Conservation (phyloP, 1,140 invertebrate genomes). For the Drosophila tristis region DNA sequence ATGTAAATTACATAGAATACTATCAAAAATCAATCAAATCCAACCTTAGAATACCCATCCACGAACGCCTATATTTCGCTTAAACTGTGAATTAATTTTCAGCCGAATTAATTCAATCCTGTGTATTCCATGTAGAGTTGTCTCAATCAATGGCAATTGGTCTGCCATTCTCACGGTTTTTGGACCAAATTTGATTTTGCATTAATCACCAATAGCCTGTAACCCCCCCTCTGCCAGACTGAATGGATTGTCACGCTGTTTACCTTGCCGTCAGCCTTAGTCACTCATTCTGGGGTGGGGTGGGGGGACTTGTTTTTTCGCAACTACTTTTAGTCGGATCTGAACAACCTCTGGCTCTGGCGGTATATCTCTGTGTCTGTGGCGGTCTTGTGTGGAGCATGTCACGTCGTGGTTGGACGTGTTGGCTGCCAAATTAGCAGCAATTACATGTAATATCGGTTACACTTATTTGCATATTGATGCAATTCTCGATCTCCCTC, state of each 20-base stretch:
- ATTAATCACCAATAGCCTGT: conserved; percentile 52
- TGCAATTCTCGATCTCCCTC: conserved; percentile 66
- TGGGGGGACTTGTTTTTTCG: conserved; percentile 53
- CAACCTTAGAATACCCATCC: too few species aligned
- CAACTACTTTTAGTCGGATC: conserved; percentile 55
- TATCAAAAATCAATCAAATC: too few species aligned
- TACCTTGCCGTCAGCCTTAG: conserved; percentile 75
- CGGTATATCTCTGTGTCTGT: too few species aligned
- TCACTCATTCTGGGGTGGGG: conserved; percentile 59
- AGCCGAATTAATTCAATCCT: conserved; percentile 4
- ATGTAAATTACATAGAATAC: too few species aligned
- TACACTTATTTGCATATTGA: conserved; percentile 81
- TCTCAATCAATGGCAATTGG: conserved; percentile 43
- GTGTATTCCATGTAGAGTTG: conserved; percentile 25
- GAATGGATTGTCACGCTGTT: conserved; percentile 65
- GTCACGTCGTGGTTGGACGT: conserved; percentile 76
- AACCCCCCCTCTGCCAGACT: conserved; percentile 2
- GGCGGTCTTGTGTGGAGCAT: conserved; percentile 42
- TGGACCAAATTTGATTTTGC: conserved; percentile 62
- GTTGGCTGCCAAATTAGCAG: conserved; percentile 83
- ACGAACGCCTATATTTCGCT: too few species aligned
- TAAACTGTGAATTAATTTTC: background rate
- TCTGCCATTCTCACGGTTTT: conserved; percentile 70
- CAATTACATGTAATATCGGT: conserved; percentile 83
- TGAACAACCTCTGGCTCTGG: conserved; percentile 1